Percentiles rank a stretch among this genome's conserved stretches.
phyloP scores from a whole-genome alignment of 53 echinoderm and acorn worm genomes.

The Henricia sp. region DNA sequence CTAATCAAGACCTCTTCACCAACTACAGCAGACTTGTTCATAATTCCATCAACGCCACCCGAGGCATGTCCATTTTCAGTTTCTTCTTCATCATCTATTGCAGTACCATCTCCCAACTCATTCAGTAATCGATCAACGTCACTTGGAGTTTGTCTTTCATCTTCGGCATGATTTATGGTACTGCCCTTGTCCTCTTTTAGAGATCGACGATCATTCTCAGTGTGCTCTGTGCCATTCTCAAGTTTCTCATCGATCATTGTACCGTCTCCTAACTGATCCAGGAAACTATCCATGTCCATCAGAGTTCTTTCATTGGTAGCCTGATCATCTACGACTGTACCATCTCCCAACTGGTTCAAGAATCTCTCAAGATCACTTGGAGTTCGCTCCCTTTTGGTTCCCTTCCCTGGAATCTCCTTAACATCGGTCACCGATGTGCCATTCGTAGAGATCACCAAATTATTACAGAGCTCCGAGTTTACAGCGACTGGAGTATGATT shows the following conservation, averaged over 20 bases:
- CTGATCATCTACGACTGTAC: neutral
- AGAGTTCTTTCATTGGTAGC: neutral
- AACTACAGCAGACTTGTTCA: neutral
- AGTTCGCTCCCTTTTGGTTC: neutral
- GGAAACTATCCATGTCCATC: neutral
- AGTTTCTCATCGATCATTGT: neutral
- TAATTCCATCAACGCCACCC: neutral
- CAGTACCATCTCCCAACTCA: constrained; percentile 48
- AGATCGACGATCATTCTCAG: too few relatives aligned
- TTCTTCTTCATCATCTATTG: neutral
- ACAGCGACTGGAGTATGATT: constrained; percentile 15
- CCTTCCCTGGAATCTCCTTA: neutral
- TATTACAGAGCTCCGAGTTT: constrained; percentile 18
- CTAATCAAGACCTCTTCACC: neutral
- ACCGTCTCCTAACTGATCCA: neutral
- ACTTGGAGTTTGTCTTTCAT: neutral
- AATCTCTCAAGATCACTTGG: constrained; percentile 20
- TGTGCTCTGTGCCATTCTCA: neutral
- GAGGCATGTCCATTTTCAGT: neutral
- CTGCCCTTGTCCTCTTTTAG: too few relatives aligned
- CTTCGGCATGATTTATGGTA: too few relatives aligned
- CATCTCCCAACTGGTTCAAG: constrained; percentile 34
- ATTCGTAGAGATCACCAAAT: neutral
- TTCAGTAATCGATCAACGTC: constrained; percentile 28
- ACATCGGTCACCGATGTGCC: neutral